These are phyloP conservation scores for Hirundo rustica DNA, from an alignment of 2,797 vertebrate genomes.

Conservation along the genomic window DNA sequence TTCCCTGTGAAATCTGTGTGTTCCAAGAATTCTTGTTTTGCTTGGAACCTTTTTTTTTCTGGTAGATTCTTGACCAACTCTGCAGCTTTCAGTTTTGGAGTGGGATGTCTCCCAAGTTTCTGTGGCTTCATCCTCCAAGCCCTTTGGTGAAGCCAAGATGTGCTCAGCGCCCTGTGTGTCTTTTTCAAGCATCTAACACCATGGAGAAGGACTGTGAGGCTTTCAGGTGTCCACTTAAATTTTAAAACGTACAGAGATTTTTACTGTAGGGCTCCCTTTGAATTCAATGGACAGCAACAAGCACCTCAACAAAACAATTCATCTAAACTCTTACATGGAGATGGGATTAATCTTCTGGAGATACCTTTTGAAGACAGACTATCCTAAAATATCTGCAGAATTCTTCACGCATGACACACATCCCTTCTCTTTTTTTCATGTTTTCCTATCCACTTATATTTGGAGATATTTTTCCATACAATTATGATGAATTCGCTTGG, in stretches of 20 bases:
- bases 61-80: background rate
- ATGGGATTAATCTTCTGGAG: background rate
- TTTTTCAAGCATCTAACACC: background rate
- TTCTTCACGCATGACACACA: background rate
- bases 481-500: background rate
- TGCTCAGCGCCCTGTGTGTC: background rate
- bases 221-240: background rate
- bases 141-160: background rate
- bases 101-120: background rate
- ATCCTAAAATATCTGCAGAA: background rate
- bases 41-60: background rate
- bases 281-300: background rate
- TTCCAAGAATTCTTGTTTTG: background rate
- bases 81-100: background rate
- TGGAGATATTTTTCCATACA: background rate
- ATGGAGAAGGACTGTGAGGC: background rate
- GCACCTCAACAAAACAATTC: background rate
- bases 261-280: background rate
- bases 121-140: background rate
- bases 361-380: background rate
- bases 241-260: background rate
- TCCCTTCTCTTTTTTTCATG: background rate
- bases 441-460: background rate
- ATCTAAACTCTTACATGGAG: background rate
- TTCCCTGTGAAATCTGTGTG: background rate